Percentiles rank a stretch among this genome's conserved stretches.
These are phyloP conservation scores for Dynastes grantii DNA, from an alignment of 2,888 invertebrate genomes.

Conservation along the genomic window DNA sequence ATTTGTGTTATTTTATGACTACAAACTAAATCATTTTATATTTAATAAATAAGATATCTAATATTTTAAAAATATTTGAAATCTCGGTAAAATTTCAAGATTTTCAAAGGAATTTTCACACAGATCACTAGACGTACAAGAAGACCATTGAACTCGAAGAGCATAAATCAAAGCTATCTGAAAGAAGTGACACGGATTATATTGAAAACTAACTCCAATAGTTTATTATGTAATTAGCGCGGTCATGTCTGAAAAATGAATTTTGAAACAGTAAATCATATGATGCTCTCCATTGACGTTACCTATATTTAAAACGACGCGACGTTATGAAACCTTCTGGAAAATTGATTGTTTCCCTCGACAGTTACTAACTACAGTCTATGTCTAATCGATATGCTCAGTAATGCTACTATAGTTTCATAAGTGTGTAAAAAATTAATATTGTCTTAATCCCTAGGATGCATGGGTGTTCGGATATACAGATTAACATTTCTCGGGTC, in stretches of 20 bases:
- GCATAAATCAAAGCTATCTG: constrained; percentile 23
- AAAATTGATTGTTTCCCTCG: not conserved
- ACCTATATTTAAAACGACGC: constrained; percentile 4
- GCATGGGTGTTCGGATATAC: too few relatives aligned
- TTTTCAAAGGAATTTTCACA: not conserved
- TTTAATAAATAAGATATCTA: too few relatives aligned
- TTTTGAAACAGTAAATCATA: constrained; percentile 4
- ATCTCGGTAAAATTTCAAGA: too few relatives aligned
- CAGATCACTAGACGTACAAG: not conserved
- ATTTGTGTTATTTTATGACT: too few relatives aligned
- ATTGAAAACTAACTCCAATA: constrained; percentile 22
- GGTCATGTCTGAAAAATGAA: constrained; percentile 8
- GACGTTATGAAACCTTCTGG: not conserved
- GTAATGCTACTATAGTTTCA: too few relatives aligned
- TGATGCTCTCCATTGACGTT: not conserved
- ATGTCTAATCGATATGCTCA: not conserved
- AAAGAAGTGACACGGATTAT: constrained; percentile 15
- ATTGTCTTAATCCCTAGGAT: too few relatives aligned
- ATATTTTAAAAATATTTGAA: too few relatives aligned
- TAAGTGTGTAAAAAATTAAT: too few relatives aligned
- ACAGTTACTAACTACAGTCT: not conserved
- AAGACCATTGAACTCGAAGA: not conserved
- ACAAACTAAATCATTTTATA: too few relatives aligned
- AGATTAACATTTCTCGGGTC: too few relatives aligned
- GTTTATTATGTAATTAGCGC: constrained; percentile 33